Evolutionary conservation across 2,113 vertebrate genomes (phyloP).

Genomic region (Pelecanoides urinatrix): DNA sequence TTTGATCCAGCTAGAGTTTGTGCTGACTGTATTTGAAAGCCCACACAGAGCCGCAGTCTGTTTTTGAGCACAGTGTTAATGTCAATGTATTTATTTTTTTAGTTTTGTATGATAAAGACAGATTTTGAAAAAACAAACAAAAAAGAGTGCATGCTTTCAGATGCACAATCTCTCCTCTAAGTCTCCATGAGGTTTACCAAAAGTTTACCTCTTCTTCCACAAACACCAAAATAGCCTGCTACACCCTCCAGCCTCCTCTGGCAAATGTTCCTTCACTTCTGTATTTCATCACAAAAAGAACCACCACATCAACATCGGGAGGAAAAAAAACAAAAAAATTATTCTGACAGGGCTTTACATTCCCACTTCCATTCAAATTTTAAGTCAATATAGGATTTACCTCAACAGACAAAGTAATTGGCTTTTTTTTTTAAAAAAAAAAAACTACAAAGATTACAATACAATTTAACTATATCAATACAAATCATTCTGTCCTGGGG

Average conservation of each 20-base stretch:
- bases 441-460: neutral
- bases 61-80: neutral
- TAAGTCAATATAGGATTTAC: neutral
- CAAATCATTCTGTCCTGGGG: neutral
- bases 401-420: neutral
- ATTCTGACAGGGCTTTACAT: neutral
- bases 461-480: neutral
- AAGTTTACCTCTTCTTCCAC: neutral
- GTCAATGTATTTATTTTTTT: neutral
- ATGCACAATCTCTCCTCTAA: neutral
- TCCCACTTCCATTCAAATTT: neutral
- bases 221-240: neutral
- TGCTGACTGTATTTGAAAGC: neutral
- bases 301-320: neutral
- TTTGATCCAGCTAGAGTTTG: neutral
- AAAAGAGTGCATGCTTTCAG: neutral
- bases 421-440: neutral
- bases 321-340: neutral
- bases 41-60: neutral
- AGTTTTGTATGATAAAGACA: neutral
- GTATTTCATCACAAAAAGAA: neutral
- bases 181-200: neutral
- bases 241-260: neutral
- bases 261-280: neutral
- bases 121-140: neutral